Evolutionary conservation across 2,113 vertebrate species (phyloP).

Genomic region (Peucedramus taeniatus): DNA sequence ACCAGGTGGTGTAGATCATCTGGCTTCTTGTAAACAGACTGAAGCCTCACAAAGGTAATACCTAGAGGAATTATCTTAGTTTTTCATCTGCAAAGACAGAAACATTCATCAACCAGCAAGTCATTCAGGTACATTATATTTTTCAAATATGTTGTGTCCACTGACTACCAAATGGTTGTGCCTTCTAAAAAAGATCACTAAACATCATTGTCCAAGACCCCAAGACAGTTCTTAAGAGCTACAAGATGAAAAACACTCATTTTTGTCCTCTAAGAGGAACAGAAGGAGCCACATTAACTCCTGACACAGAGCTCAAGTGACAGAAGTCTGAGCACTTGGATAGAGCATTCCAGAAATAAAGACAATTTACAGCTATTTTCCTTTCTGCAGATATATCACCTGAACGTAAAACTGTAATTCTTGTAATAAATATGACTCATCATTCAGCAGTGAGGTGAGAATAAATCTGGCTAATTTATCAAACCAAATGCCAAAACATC

Average conservation of each 20-base stretch:
- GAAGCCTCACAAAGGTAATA: conserved; percentile 45
- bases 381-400: not conserved
- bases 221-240: not conserved
- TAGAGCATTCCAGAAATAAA: not conserved
- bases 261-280: not conserved
- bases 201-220: not conserved
- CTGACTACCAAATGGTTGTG: not conserved
- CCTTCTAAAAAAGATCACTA: conserved; percentile 12
- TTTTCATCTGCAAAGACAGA: conserved; percentile 44
- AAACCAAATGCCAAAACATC: not conserved
- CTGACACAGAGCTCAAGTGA: not conserved
- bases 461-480: conserved; percentile 35
- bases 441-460: not conserved
- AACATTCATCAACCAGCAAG: conserved; percentile 38
- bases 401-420: conserved; percentile 1
- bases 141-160: conserved; percentile 25
- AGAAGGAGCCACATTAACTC: not conserved
- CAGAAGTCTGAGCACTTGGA: not conserved
- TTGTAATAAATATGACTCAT: conserved; percentile 9
- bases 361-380: conserved; percentile 7
- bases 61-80: conserved; percentile 47
- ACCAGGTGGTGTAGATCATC: conserved; percentile 51
- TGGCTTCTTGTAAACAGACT: conserved; percentile 34
- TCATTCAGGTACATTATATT: not conserved
- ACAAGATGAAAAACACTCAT: not conserved